These are phyloP conservation scores for Megamerina dolium DNA, from an alignment of 2,888 invertebrate genomes.

Conservation along the genomic window DNA sequence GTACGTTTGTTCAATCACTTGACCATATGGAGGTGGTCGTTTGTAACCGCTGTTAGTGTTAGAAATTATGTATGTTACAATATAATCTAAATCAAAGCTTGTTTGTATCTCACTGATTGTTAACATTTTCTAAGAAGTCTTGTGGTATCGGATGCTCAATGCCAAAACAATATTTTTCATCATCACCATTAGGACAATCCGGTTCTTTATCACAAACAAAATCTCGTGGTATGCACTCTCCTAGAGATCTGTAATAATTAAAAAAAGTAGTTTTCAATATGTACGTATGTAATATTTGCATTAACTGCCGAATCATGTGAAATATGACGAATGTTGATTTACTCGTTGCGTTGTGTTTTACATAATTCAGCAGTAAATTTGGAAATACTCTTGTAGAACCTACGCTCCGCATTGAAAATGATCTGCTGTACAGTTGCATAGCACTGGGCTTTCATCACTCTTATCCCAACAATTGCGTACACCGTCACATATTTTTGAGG, in stretches of 20 bases:
- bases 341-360: too few relatives aligned
- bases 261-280: too few relatives aligned
- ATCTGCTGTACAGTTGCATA: constrained; percentile 57
- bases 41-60: constrained; percentile 10
- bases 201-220: constrained; percentile 69
- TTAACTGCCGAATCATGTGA: too few relatives aligned
- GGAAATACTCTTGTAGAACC: constrained; percentile 20
- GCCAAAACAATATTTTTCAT: constrained; percentile 62
- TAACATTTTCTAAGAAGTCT: neutral
- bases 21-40: constrained; percentile 53
- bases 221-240: constrained; percentile 63
- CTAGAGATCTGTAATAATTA: constrained; percentile 38
- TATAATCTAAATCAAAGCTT: too few relatives aligned
- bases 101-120: too few relatives aligned
- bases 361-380: too few relatives aligned
- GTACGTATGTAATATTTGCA: too few relatives aligned
- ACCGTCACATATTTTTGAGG: constrained; percentile 70
- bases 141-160: constrained; percentile 42
- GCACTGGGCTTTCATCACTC: constrained; percentile 64
- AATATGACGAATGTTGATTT: too few relatives aligned
- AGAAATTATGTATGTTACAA: neutral
- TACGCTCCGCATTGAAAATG: constrained; percentile 54
- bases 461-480: constrained; percentile 69
- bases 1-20: constrained; percentile 59
- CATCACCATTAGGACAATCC: constrained; percentile 70